Conservation (phyloP, 2,888 invertebrate genomes). For the Mesorhabditis belari region DNA sequence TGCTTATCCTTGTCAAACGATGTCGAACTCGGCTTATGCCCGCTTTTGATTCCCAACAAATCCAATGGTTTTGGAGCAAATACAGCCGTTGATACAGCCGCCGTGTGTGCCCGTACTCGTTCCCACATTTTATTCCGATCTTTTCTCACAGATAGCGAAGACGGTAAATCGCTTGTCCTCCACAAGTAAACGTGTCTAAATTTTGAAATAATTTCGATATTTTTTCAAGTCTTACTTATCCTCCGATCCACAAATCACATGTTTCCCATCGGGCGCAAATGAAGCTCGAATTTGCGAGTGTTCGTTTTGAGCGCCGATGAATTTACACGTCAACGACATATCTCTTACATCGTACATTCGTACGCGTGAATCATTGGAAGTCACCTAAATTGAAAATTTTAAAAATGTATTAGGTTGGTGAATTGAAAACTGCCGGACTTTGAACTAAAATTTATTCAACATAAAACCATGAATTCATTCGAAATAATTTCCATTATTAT, state of each 20-base stretch:
- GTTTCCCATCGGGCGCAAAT: constrained; percentile 89
- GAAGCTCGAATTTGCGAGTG: constrained; percentile 81
- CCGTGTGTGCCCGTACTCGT: constrained; percentile 59
- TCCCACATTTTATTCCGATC: constrained; percentile 88
- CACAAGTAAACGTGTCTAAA: constrained; percentile 72
- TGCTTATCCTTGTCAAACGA: constrained; percentile 53
- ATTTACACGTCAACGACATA: constrained; percentile 86
- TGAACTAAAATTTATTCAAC: no score
- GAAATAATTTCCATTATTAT: no score
- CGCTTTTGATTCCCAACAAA: constrained; percentile 63
- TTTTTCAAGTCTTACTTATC: constrained; percentile 59
- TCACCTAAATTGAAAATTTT: constrained; percentile 54
- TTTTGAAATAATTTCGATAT: not conserved
- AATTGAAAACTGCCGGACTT: no score
- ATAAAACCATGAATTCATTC: no score
- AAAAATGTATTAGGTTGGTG: not conserved
- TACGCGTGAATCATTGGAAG: constrained; percentile 93
- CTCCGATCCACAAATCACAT: constrained; percentile 92
- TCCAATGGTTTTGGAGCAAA: constrained; percentile 91
- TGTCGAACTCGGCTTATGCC: constrained; percentile 40
- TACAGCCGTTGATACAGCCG: constrained; percentile 92
- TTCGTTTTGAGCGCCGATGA: constrained; percentile 56
- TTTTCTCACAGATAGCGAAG: constrained; percentile 63
- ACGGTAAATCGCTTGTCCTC: constrained; percentile 66
- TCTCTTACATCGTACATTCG: constrained; percentile 90